A percentile compares a stretch with the other conserved stretches of the same genome.
Conservation (phyloP, 2,113 vertebrate genomes). For the Dissostichus mawsoni region DNA sequence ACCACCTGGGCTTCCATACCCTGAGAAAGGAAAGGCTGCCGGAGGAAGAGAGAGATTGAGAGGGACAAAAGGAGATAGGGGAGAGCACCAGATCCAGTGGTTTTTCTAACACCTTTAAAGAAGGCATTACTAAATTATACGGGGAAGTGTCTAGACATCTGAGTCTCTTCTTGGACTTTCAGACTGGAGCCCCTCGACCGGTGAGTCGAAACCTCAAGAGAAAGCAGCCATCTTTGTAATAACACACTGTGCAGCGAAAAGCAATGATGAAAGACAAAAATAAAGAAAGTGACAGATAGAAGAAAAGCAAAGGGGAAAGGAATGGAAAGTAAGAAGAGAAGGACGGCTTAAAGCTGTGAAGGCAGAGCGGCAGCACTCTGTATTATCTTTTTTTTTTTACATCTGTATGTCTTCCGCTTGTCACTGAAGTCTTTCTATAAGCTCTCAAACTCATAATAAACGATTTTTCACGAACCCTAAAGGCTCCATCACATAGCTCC, state of each 20-base stretch:
- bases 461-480: conserved; percentile 35
- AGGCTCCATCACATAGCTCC: conserved; percentile 31
- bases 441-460: conserved; percentile 53
- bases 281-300: conserved; percentile 50
- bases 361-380: neutral
- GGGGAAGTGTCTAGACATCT: conserved; percentile 56
- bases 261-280: conserved; percentile 60
- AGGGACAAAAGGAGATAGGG: conserved; percentile 26
- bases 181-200: conserved; percentile 36
- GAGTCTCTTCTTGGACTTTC: conserved; percentile 59
- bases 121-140: conserved; percentile 69
- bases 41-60: conserved; percentile 31
- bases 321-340: conserved; percentile 34
- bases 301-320: conserved; percentile 29
- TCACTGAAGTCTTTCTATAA: conserved; percentile 34
- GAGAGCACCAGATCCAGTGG: conserved; percentile 62
- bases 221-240: conserved; percentile 56
- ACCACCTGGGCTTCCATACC: conserved; percentile 64
- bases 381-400: conserved; percentile 24
- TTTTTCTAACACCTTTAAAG: conserved; percentile 70
- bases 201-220: conserved; percentile 46
- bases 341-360: conserved; percentile 27
- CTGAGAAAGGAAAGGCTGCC: conserved; percentile 21
- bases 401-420: conserved; percentile 46
- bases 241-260: conserved; percentile 48